Evolutionary conservation across 1,140 invertebrate genomes (phyloP), one percentile per base, ranked within the genome.

Genomic region (Diplogasteroides magnus): DNA sequence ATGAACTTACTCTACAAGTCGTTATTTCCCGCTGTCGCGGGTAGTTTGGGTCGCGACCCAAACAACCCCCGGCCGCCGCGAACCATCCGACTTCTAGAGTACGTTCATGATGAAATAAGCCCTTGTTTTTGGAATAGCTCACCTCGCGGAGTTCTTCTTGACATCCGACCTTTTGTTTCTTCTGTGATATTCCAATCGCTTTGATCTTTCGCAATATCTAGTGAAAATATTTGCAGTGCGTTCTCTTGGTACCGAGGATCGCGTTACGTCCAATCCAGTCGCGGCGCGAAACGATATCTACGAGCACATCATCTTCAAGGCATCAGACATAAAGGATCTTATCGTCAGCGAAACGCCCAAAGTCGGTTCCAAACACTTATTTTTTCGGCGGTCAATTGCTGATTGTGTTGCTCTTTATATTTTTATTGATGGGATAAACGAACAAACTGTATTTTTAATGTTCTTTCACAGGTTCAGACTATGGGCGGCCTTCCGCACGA

Each of bases 291-390:
- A 92, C 86, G 93, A 98, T 85, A 89, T 98, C 31, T 98, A 97
- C 85, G 95, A 98, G 80, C 82, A 76, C 84, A 98, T 98, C 76
- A 89, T 98, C 61, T 99, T 98, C 85, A 87, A 95, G 73, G 96
- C 94, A 31, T 90, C 91, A 75, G 96, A 99, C 84, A 98, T 99
- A 80, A 98, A 98, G 86, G 96, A 98, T 84, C 93, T 99, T 77
- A 89, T 93, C 83, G 93, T 98, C 1, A 88, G 88, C 82, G 87
- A 88, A 68, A 89, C 95, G 57, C 87, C 88, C n/a, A 87, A 92
- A 82, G 82, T 82, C 57, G 82, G 6, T 63, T 63, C 6, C 11
- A 63, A 3, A 63, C n/a, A 63, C 23, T 1, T n/a, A 15, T 15
- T 19, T 19, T 56, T 19, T 19, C 15, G 55, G 15, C 55, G 55